These are phyloP conservation scores for Cygnus olor DNA, from an alignment of 2,797 vertebrate species.

Conservation along the genomic window DNA sequence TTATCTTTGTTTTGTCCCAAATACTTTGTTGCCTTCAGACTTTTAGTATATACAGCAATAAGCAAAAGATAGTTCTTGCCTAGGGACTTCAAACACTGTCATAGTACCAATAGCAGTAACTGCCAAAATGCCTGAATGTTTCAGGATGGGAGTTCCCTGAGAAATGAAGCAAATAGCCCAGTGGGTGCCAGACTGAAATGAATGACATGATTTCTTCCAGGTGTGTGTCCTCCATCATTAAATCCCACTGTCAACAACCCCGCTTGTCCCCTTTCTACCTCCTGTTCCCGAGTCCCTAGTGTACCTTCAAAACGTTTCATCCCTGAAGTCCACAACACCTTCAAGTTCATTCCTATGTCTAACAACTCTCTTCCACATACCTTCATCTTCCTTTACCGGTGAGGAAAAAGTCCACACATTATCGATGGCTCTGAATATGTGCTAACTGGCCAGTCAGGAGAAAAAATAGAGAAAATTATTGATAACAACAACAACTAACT, in stretches of 20 bases:
- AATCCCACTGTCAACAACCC: background rate
- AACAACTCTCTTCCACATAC: background rate
- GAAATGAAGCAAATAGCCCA: conserved; percentile 11
- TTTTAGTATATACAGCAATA: background rate
- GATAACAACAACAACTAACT: background rate
- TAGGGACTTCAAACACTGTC: background rate
- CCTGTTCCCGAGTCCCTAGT: background rate
- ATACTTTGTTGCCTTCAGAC: background rate
- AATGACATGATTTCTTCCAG: conserved; percentile 9
- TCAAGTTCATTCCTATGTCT: background rate
- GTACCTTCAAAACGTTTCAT: background rate
- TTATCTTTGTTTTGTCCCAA: background rate
- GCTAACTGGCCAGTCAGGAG: background rate
- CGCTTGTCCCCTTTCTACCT: background rate
- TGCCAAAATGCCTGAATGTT: conserved; percentile 14
- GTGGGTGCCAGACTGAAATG: conserved; percentile 16
- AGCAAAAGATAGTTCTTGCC: background rate
- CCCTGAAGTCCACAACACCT: background rate
- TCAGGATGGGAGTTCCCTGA: background rate
- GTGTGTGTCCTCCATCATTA: background rate
- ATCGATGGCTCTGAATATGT: background rate
- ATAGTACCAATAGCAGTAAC: background rate
- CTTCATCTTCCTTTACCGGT: background rate
- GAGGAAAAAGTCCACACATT: background rate
- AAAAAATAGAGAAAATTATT: background rate